Evolutionary conservation across 2,113 vertebrate genomes (phyloP), one percentile per base, ranked within the genome.

Genomic region (Isichthys henryi): DNA sequence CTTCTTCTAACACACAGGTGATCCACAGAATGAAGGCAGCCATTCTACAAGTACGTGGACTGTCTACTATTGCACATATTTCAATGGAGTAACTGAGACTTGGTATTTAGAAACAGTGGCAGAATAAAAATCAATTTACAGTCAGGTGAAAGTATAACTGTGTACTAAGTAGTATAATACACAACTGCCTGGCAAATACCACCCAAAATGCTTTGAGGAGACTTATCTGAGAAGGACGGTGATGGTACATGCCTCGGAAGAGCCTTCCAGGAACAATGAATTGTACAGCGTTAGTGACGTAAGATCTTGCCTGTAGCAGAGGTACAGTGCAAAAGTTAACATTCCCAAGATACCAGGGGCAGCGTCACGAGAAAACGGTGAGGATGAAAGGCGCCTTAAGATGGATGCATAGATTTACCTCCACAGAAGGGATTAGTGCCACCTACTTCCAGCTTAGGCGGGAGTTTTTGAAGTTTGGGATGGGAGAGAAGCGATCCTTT

Each of bases 361-460:
- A 74, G 87, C 87, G 84, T 89, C 52, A 62, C 86, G 82, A 88
- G 85, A 89, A 77, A 66, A 84, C n/a, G 13, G 56, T 43, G 53
- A 90, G 88, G 90, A 88, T 92, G 89, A 91, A 89, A 83, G 62
- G 88, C 89, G 39, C 87, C 90, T 88, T 92, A 90, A 92, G 90
- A 89, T 91, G 90, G 95, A 92, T 94, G 92, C 91, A 93, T 88
- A 95, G 93, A 95, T 96, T 95, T 95, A 92, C 94, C 95, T 95
- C 93, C 90, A 91, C 89, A 90, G 86, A 88, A 88, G 88, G 90
- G 92, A 92, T 92, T 93, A 92, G 93, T 93, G 95, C 92, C 90
- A 91, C 74, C 89, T 90, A 94, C 92, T 95, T 93, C 92, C 90
- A 94, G 91, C 93, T 94, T 92, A 92, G 90, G 90, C 93, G 92